phyloP scores from a whole-genome alignment of 1,140 invertebrate species.

The Parasteatoda tepidariorum region DNA sequence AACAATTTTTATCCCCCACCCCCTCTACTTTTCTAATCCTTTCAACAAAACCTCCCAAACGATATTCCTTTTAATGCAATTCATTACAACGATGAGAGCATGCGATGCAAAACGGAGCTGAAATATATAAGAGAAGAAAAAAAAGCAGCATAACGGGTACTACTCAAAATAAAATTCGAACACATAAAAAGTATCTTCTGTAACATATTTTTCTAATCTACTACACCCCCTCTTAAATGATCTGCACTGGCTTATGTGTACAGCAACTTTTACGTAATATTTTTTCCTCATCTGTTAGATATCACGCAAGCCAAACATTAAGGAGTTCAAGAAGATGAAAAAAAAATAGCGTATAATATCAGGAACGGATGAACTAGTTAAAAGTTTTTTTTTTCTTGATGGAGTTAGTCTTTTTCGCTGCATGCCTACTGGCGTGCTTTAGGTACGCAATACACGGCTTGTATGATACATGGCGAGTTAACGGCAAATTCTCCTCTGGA shows the following conservation, averaged over 20 bases:
- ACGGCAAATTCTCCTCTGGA: conserved; percentile 25
- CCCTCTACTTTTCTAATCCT: conserved; percentile 23
- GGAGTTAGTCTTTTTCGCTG: conserved; percentile 15
- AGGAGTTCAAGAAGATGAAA: neutral
- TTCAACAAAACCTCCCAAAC: neutral
- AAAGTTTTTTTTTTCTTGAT: conserved; percentile 32
- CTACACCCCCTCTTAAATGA: conserved; percentile 40
- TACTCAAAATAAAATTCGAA: neutral
- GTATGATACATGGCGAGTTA: conserved; percentile 47
- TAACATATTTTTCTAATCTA: conserved; percentile 53
- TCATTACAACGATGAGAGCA: conserved; percentile 53
- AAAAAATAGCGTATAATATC: conserved; percentile 43
- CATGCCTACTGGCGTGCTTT: conserved; percentile 18
- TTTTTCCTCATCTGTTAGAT: conserved; percentile 11
- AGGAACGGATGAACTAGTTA: conserved; percentile 55
- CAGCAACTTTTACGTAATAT: conserved; percentile 45
- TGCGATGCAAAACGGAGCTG: conserved; percentile 3
- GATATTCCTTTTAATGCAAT: conserved; percentile 53
- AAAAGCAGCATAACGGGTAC: neutral
- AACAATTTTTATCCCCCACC: neutral
- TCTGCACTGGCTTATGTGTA: conserved; percentile 52
- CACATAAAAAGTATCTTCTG: conserved; percentile 11
- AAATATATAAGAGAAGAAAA: neutral
- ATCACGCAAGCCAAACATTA: conserved; percentile 42
- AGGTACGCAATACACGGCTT: neutral